A percentile compares a stretch with the other conserved stretches of the same genome.
Evolutionary conservation across 2,797 vertebrate species (phyloP).

Genomic region (Poecilia gillii): DNA sequence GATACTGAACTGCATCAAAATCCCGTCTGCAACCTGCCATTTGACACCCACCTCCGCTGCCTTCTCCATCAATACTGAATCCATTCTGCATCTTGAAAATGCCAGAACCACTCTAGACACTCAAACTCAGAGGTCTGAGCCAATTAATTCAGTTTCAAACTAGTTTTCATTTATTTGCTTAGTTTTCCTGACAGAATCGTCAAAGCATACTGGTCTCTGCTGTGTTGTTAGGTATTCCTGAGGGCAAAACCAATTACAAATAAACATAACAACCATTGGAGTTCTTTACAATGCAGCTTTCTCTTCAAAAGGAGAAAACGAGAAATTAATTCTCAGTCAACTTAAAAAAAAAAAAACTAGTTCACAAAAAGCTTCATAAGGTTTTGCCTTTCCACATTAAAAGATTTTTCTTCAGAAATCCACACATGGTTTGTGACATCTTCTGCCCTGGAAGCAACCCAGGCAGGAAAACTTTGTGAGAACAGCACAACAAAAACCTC

Average conservation of each 20-base stretch:
- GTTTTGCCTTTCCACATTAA: conserved; percentile 7
- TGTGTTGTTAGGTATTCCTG: conserved; percentile 80
- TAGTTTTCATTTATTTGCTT: not conserved
- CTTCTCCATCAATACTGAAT: conserved; percentile 44
- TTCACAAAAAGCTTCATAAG: not conserved
- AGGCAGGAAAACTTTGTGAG: not conserved
- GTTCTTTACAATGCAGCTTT: conserved; percentile 5
- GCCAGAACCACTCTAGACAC: conserved; percentile 76
- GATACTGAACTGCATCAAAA: conserved; percentile 68
- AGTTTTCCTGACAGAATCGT: conserved; percentile 79
- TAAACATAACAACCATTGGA: conserved; percentile 11
- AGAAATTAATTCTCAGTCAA: not conserved
- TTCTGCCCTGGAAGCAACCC: not conserved
- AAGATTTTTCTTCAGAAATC: not conserved
- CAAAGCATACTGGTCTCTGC: conserved; percentile 75
- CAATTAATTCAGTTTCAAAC: conserved; percentile 56
- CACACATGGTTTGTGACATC: not conserved
- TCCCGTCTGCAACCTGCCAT: conserved; percentile 77
- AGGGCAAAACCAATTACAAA: conserved; percentile 16
- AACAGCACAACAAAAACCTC: not conserved
- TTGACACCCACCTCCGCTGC: conserved; percentile 75
- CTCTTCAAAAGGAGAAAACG: not conserved
- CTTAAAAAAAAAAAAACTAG: not conserved
- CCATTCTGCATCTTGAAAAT: conserved; percentile 61
- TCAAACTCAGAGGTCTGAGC: conserved; percentile 67